Percentiles rank a stretch among this genome's conserved stretches.
phyloP scores from a whole-genome alignment of 1,140 invertebrate genomes.

The Platyura marginata region DNA sequence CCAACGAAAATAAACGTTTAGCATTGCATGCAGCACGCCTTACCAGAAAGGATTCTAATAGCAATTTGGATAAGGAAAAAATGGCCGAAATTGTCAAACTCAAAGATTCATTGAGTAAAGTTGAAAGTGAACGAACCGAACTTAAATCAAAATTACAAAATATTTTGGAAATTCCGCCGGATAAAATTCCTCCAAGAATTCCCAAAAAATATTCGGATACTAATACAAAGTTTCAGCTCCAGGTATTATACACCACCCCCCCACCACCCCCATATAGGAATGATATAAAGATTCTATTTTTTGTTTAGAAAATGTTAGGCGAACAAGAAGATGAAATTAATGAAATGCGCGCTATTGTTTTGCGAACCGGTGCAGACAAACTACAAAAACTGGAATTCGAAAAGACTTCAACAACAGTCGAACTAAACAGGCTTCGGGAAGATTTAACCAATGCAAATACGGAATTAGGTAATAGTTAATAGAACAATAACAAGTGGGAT shows the following conservation, averaged over 20 bases:
- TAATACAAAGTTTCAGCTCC: constrained; percentile 20
- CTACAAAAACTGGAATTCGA: constrained; percentile 14
- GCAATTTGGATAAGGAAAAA: not conserved
- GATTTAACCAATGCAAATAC: too few species aligned
- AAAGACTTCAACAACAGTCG: constrained; percentile 14
- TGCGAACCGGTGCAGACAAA: constrained; percentile 11
- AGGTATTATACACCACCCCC: too few species aligned
- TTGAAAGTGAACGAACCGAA: constrained; percentile 16
- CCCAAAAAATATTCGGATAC: constrained; percentile 19
- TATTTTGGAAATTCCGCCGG: constrained; percentile 14
- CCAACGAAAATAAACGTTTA: constrained; percentile 49
- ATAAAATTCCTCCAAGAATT: constrained; percentile 13
- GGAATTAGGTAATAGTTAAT: too few species aligned
- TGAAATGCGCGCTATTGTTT: constrained; percentile 16
- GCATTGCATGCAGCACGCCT: constrained; percentile 13
- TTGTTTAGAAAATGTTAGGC: constrained; percentile 18
- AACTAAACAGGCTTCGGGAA: too few species aligned
- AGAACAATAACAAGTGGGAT: too few species aligned
- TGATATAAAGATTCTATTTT: not conserved
- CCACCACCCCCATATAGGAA: not conserved
- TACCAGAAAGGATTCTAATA: not conserved
- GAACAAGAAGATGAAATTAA: constrained; percentile 22
- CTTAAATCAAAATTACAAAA: constrained; percentile 13
- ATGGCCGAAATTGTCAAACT: constrained; percentile 2
- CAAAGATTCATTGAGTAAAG: constrained; percentile 12